Percentiles rank a stretch among this genome's conserved stretches.
Conservation (phyloP, 2,113 vertebrate genomes). For the Philantomba maxwellii region DNA sequence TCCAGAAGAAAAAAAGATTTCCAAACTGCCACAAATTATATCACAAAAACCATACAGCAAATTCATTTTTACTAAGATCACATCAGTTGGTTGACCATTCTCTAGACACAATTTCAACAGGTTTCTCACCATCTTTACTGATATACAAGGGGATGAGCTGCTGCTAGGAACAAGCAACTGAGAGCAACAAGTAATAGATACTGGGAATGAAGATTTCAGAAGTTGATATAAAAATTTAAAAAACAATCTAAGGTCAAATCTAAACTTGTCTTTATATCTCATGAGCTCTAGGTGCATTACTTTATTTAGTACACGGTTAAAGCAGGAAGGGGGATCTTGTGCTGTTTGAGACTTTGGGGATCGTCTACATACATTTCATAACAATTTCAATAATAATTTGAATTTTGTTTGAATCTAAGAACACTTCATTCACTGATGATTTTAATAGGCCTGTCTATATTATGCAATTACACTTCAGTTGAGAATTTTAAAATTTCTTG, state of each 20-base stretch:
- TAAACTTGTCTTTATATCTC: background rate
- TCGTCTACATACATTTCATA: background rate
- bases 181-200: slow-evolving; percentile 1
- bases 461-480: background rate
- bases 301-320: background rate
- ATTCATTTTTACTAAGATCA: background rate
- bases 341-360: background rate
- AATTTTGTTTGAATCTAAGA: background rate
- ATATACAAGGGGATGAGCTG: background rate
- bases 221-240: background rate
- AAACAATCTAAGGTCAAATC: background rate
- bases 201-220: background rate
- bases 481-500: background rate
- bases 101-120: slow-evolving; percentile 3
- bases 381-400: background rate
- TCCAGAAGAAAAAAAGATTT: background rate
- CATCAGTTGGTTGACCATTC: background rate
- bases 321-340: background rate
- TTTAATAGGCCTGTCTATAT: background rate
- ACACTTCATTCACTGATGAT: background rate
- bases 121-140: background rate
- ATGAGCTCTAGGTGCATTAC: background rate
- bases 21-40: background rate
- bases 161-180: background rate
- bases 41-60: background rate